Base-by-base conservation (phyloP, 64 coral and sea anemone genomes). In the Montipora efflorescens region DNA sequence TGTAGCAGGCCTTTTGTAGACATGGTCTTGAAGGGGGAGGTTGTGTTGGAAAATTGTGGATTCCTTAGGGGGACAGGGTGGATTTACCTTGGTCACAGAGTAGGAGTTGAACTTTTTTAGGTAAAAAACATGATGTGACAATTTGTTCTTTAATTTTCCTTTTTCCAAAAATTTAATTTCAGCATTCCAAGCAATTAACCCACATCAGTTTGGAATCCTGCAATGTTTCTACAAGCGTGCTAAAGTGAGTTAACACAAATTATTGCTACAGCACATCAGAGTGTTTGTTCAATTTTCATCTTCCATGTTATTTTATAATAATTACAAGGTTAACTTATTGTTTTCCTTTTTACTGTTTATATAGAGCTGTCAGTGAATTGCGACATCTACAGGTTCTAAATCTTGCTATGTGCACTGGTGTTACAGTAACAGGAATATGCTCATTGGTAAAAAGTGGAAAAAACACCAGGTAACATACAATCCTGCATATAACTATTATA, bases 161-260 rank as follows among this genome's bases (percentile, higher is more conserved):
- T 76, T 43, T 19, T 43, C 13, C 51, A 18, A 76, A 16, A 12
- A 43, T 74, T 51, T 51, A 76, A 57, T 61, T 77, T 78, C 91
- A 98, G 96, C 94, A 95, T 23, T 95, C 89, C 73, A 93, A 73
- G 89, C 90, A 88, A 43, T 64, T 98, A 59, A 94, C 90, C 18
- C 90, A 94, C 12, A 78, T 98, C 25, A 98, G 96, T 74, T 87
- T 98, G 81, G 96, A 98, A 44, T 98, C 94, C 2, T 98, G 94
- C 70, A 51, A 73, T 16, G 68, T 95, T 4, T 98, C 94, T 8
- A 71, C 84, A 72, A 91, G 94, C 68, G 75, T 98, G 58, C 79
- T 98, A 72, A 98, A 92, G 96, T 98, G 79, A 88, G 73, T 76
- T 5, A 9, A 14, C 36, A 51, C 1, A 89, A 49, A 45, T 44